Conservation (phyloP, 2,797 vertebrate species). For the Psittacula echo region DNA sequence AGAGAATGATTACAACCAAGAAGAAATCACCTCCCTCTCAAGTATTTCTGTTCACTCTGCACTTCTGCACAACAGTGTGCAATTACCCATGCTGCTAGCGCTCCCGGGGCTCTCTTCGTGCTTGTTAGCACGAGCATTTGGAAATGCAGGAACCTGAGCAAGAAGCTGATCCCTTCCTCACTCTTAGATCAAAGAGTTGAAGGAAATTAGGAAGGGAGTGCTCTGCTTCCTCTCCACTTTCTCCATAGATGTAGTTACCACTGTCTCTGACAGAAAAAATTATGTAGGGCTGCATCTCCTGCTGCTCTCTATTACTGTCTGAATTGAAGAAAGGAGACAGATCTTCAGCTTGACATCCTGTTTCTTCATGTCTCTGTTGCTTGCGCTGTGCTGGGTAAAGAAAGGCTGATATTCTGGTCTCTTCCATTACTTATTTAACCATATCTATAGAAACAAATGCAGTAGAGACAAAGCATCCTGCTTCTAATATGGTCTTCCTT, state of each 20-base stretch:
- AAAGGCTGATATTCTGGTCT: not conserved
- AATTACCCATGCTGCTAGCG: not conserved
- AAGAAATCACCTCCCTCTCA: not conserved
- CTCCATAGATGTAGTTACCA: not conserved
- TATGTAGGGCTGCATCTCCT: not conserved
- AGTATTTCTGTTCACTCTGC: not conserved
- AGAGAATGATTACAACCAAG: not conserved
- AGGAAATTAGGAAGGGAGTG: not conserved
- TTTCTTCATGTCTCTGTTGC: not conserved
- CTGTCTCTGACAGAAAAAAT: not conserved
- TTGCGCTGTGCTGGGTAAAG: not conserved
- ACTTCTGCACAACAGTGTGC: not conserved
- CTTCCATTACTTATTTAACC: not conserved
- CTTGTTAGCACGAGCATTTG: not conserved
- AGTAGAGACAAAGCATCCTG: not conserved
- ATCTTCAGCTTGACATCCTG: not conserved
- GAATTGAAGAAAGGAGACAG: not conserved
- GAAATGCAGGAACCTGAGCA: not conserved
- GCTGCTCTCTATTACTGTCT: not conserved
- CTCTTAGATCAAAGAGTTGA: not conserved
- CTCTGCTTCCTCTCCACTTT: not conserved
- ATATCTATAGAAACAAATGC: not conserved
- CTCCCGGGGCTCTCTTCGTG: accelerated
- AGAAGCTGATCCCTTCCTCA: not conserved
- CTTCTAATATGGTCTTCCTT: not conserved